phyloP scores from a whole-genome alignment of 1,140 invertebrate species.

The Trichoplusia ni region DNA sequence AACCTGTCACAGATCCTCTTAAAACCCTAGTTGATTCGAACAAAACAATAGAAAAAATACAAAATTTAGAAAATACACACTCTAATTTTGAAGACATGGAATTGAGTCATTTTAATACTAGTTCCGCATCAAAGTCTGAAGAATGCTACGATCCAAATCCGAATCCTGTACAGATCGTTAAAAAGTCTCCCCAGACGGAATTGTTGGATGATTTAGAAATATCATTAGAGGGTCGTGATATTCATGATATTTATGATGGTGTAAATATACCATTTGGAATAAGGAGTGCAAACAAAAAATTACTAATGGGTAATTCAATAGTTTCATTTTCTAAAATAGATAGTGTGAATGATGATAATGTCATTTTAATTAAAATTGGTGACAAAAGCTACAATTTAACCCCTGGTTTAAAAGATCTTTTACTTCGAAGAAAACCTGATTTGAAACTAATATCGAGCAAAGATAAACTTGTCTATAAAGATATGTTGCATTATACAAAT shows the following conservation, averaged over 20 bases:
- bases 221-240: neutral
- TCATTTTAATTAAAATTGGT: neutral
- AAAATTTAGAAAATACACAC: slow-evolving; percentile 2
- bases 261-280: slow-evolving; percentile 22
- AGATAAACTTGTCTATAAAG: slow-evolving; percentile 18
- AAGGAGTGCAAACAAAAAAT: slow-evolving; percentile 22
- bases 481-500: slow-evolving; percentile 19
- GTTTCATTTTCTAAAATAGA: slow-evolving; percentile 22
- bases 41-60: neutral
- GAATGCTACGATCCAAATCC: too few species aligned
- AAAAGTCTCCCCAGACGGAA: neutral
- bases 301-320: slow-evolving; percentile 16
- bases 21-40: slow-evolving; percentile 25
- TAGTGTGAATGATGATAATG: slow-evolving; percentile 1
- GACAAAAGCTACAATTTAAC: slow-evolving; percentile 20
- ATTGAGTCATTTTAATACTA: neutral
- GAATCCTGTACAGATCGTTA: neutral
- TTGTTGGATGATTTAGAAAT: neutral
- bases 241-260: neutral
- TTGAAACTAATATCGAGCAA: slow-evolving; percentile 16
- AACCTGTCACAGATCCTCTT: slow-evolving; percentile 22
- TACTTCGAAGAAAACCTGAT: slow-evolving; percentile 29
- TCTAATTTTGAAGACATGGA: neutral
- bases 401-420: slow-evolving; percentile 22
- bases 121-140: neutral